These are phyloP conservation scores for Callionymus lyra DNA, from an alignment of 2,113 vertebrate species.

Conservation along the genomic window DNA sequence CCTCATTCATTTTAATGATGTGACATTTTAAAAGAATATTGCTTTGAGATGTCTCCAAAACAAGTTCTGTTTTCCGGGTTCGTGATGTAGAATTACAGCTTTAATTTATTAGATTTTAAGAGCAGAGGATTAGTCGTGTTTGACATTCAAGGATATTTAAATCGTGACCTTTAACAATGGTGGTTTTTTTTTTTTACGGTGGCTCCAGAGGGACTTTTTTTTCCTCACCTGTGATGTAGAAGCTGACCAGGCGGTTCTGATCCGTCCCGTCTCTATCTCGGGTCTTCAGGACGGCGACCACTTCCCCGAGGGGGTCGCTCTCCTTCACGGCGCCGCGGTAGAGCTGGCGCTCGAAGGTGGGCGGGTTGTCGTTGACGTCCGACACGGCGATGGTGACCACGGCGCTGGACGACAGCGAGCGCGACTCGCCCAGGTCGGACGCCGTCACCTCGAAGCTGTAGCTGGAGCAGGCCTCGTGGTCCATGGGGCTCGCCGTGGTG, in stretches of 20 bases:
- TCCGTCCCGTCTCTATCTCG: conserved; percentile 81
- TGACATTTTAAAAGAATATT: too few relatives aligned
- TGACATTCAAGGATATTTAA: conserved; percentile 19
- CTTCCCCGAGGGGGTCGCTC: conserved; percentile 84
- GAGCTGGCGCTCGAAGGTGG: conserved; percentile 75
- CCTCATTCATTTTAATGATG: too few relatives aligned
- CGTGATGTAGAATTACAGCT: too few relatives aligned
- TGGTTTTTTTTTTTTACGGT: conserved; percentile 1
- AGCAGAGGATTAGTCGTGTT: too few relatives aligned
- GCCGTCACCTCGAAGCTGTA: conserved; percentile 87
- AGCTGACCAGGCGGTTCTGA: conserved; percentile 87
- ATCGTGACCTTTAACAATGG: conserved; percentile 28
- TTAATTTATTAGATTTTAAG: too few relatives aligned
- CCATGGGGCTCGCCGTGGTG: conserved; percentile 80
- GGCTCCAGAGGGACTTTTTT: neutral
- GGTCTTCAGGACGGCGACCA: conserved; percentile 86
- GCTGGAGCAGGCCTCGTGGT: conserved; percentile 80
- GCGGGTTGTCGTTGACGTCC: conserved; percentile 90
- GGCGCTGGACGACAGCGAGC: conserved; percentile 78
- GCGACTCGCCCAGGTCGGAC: conserved; percentile 80
- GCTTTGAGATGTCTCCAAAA: too few relatives aligned
- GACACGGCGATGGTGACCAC: conserved; percentile 83
- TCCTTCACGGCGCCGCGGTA: conserved; percentile 85
- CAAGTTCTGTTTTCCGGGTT: too few relatives aligned
- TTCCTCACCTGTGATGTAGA: conserved; percentile 83